A percentile compares a stretch with the other conserved stretches of the same genome.
Conservation (phyloP, 2,113 vertebrate species). For the Mesoclemmys tuberculata region DNA sequence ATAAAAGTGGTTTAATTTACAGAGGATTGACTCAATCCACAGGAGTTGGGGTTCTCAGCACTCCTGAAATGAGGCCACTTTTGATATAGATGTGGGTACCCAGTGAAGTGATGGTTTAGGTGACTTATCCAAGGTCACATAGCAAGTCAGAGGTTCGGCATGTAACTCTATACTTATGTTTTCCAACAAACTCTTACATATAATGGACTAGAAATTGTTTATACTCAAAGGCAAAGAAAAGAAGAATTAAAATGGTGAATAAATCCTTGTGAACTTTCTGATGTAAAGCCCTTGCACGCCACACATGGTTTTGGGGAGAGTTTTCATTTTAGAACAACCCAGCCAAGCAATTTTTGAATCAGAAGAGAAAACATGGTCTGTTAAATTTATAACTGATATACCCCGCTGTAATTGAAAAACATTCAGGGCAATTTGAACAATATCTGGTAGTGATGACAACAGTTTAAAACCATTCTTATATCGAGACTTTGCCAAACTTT, state of each 20-base stretch:
- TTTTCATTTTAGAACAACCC: background rate
- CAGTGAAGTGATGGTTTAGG: constrained; percentile 41
- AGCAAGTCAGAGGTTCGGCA: constrained; percentile 19
- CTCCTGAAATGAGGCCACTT: constrained; percentile 31
- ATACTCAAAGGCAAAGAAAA: constrained; percentile 10
- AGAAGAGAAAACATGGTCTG: background rate
- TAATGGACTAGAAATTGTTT: background rate
- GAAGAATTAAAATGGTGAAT: background rate
- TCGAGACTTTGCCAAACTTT: constrained; percentile 32
- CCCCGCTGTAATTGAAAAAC: constrained; percentile 5
- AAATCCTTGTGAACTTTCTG: background rate
- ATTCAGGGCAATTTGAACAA: background rate
- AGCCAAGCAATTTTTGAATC: background rate
- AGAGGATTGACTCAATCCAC: background rate
- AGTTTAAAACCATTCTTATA: constrained; percentile 34
- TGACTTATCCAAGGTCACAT: constrained; percentile 49
- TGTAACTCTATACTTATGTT: constrained; percentile 22
- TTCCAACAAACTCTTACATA: background rate
- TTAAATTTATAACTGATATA: background rate
- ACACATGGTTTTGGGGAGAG: background rate
- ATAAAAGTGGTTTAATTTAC: background rate
- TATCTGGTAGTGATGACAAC: constrained; percentile 20
- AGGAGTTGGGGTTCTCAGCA: constrained; percentile 22
- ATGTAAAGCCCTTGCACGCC: background rate
- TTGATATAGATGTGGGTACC: constrained; percentile 35